These are phyloP conservation scores for Myripristis murdjan DNA, from an alignment of 2,797 vertebrate genomes.

Conservation along the genomic window DNA sequence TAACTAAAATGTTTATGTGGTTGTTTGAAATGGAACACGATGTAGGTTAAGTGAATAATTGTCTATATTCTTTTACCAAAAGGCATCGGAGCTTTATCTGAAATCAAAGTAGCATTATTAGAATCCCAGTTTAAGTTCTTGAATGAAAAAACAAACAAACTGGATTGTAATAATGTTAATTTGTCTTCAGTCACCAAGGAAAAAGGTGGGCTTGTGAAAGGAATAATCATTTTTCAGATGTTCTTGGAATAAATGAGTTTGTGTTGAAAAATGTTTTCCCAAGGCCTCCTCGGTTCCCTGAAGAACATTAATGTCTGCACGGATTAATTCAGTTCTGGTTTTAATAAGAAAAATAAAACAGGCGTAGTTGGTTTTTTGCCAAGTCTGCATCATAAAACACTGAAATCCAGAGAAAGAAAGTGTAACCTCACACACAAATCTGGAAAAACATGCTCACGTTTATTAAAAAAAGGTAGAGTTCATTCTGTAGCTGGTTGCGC, in stretches of 20 bases:
- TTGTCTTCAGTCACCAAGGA: slow-evolving; percentile 38
- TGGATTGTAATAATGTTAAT: slow-evolving; percentile 36
- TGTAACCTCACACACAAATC: neutral
- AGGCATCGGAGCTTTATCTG: slow-evolving; percentile 57
- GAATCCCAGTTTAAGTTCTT: slow-evolving; percentile 48
- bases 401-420: neutral
- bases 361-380: too few species aligned
- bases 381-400: neutral
- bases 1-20: slow-evolving; percentile 91
- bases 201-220: slow-evolving; percentile 15
- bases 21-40: slow-evolving; percentile 88
- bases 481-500: neutral
- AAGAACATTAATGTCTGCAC: neutral
- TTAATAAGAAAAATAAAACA: neutral
- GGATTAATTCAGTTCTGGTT: neutral
- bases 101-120: slow-evolving; percentile 52
- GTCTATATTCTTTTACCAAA: slow-evolving; percentile 81
- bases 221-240: slow-evolving; percentile 57
- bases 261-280: slow-evolving; percentile 56
- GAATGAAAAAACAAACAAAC: slow-evolving; percentile 20
- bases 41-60: slow-evolving; percentile 88
- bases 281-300: neutral
- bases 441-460: neutral
- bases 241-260: slow-evolving; percentile 77
- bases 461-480: neutral